phyloP scores from a whole-genome alignment of 2,113 vertebrate genomes.

The Tyrannus savana region DNA sequence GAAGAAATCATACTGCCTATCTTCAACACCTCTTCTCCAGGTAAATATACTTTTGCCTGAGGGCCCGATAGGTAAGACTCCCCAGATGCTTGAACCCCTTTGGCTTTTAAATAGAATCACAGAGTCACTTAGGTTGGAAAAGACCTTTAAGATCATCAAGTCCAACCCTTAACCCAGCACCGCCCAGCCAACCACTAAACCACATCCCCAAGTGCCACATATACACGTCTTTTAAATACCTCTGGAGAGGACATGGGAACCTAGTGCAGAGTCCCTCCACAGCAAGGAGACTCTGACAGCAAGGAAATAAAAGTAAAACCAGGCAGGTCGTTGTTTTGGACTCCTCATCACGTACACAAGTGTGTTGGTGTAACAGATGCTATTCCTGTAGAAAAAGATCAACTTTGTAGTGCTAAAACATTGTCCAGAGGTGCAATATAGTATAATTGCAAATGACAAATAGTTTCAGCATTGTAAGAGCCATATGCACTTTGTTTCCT shows the following conservation, averaged over 20 bases:
- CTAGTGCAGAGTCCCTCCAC: neutral
- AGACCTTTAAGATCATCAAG: neutral
- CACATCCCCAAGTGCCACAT: too few relatives aligned
- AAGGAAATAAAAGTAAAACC: neutral
- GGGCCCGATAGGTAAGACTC: neutral
- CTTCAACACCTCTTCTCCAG: neutral
- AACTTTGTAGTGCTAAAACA: neutral
- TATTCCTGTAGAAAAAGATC: neutral
- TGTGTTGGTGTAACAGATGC: neutral
- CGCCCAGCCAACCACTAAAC: neutral
- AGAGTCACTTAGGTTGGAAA: neutral
- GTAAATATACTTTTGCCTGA: neutral
- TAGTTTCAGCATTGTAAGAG: neutral
- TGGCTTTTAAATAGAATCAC: neutral
- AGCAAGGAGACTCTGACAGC: neutral
- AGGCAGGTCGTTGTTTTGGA: neutral
- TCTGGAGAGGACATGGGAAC: neutral
- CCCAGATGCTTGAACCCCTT: neutral
- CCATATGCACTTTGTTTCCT: neutral
- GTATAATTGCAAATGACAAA: neutral
- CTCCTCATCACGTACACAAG: neutral
- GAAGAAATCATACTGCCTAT: neutral
- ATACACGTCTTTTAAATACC: neutral
- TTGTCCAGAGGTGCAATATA: neutral
- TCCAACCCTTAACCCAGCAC: neutral